Percentiles rank a stretch among this genome's conserved stretches.
phyloP scores from a whole-genome alignment of 2,797 vertebrate genomes.

The Oryzias dopingdopingensis region DNA sequence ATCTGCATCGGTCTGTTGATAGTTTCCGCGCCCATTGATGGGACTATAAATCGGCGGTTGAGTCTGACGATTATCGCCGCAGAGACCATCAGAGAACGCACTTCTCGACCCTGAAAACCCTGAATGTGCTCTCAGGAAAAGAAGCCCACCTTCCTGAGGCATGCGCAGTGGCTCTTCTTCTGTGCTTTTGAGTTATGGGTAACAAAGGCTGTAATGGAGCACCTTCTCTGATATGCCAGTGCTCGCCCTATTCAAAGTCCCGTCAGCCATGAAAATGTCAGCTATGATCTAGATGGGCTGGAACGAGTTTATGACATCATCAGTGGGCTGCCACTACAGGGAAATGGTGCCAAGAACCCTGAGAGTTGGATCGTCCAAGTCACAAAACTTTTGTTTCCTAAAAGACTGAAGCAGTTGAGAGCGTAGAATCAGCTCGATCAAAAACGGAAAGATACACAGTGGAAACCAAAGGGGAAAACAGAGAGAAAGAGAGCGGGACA shows the following conservation, averaged over 20 bases:
- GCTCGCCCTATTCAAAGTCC: conserved; percentile 55
- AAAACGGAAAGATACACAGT: conserved; percentile 43
- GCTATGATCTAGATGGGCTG: conserved; percentile 65
- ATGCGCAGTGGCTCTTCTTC: conserved; percentile 42
- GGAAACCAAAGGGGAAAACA: conserved; percentile 61
- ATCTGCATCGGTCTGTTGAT: conserved; percentile 70
- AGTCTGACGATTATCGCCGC: conserved; percentile 72
- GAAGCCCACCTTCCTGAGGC: conserved; percentile 37
- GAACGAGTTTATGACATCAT: conserved; percentile 78
- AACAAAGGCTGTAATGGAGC: conserved; percentile 66
- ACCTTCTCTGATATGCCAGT: conserved; percentile 54
- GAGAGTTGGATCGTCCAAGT: conserved; percentile 10
- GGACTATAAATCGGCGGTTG: conserved; percentile 76
- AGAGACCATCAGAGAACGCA: conserved; percentile 58
- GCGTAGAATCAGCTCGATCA: conserved; percentile 45
- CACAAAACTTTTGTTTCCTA: conserved; percentile 45
- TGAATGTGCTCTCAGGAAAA: conserved; percentile 53
- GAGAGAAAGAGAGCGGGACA: conserved; percentile 48
- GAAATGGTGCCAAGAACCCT: conserved; percentile 48
- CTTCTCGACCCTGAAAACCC: conserved; percentile 59
- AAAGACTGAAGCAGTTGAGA: conserved; percentile 16
- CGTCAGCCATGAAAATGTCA: conserved; percentile 77
- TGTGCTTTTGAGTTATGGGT: conserved; percentile 50
- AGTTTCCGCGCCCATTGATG: conserved; percentile 64
- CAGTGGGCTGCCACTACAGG: conserved; percentile 71